Evolutionary conservation across 1,140 invertebrate species (phyloP).

Genomic region (Aricia agestis): DNA sequence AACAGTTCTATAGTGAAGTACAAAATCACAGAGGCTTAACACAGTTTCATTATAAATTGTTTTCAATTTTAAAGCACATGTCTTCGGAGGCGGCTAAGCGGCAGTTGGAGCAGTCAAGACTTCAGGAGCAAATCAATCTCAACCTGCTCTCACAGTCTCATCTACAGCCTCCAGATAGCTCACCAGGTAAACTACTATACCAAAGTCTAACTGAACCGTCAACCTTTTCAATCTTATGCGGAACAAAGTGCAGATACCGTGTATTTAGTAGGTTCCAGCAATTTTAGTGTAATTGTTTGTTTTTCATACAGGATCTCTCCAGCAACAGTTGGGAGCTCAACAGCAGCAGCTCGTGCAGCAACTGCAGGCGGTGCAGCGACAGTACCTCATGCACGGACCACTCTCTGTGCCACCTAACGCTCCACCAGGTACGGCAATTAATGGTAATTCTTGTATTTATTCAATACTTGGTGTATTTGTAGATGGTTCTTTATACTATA

Average conservation of each 20-base stretch:
- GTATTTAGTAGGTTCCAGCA: background rate
- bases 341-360: constrained; percentile 73
- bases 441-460: too few relatives aligned
- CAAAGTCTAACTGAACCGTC: too few relatives aligned
- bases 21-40: too few relatives aligned
- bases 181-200: constrained; percentile 45
- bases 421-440: constrained; percentile 45
- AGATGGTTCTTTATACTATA: too few relatives aligned
- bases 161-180: constrained; percentile 59
- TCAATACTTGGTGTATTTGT: too few relatives aligned
- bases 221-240: too few relatives aligned
- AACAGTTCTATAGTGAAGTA: too few relatives aligned
- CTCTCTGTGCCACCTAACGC: constrained; percentile 68
- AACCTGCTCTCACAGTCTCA: constrained; percentile 68
- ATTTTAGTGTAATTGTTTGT: background rate
- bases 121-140: constrained; percentile 71
- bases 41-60: background rate
- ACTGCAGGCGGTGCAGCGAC: constrained; percentile 69
- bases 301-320: constrained; percentile 46
- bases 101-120: constrained; percentile 66
- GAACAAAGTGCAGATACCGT: too few relatives aligned
- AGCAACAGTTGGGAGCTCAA: constrained; percentile 68
- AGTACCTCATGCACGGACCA: constrained; percentile 72
- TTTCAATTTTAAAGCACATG: constrained; percentile 48
- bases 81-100: constrained; percentile 61